phyloP scores from a whole-genome alignment of 30 jellyfish, hydroid and myxozoan species.

The Nemopilema nomurai region DNA sequence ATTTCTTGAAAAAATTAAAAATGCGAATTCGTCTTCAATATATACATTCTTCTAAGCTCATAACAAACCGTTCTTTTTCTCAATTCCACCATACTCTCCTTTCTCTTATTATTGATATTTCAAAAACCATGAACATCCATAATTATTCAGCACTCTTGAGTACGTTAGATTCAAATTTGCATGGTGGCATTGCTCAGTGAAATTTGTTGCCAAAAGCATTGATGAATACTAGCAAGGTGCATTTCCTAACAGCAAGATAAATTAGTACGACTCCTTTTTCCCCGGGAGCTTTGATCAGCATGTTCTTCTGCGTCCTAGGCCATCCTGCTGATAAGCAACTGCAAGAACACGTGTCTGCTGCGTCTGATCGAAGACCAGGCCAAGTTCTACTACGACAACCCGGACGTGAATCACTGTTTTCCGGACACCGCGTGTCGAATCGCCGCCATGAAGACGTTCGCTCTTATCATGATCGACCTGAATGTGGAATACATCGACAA shows the following conservation, averaged over 20 bases:
- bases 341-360: conserved; percentile 28
- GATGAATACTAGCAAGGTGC: not conserved
- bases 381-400: conserved; percentile 6
- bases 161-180: no score
- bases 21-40: no score
- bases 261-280: no score
- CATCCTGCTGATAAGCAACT: conserved; percentile 37
- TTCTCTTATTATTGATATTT: no score
- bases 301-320: conserved; percentile 1
- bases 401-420: conserved; percentile 55
- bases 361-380: conserved; percentile 43
- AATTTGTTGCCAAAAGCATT: not conserved
- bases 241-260: not conserved
- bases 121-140: no score
- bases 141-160: no score
- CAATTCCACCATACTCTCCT: no score
- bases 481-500: conserved; percentile 43
- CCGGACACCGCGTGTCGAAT: conserved; percentile 72
- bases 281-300: no score
- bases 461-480: conserved; percentile 65
- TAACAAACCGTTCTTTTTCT: no score
- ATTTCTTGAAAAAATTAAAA: no score
- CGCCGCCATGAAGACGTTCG: conserved; percentile 18
- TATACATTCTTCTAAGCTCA: no score
- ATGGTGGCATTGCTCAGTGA: no score